Percentiles rank a stretch among this genome's conserved stretches.
phyloP scores from a whole-genome alignment of 23 tunicate species.

The Ascidia mentula region DNA sequence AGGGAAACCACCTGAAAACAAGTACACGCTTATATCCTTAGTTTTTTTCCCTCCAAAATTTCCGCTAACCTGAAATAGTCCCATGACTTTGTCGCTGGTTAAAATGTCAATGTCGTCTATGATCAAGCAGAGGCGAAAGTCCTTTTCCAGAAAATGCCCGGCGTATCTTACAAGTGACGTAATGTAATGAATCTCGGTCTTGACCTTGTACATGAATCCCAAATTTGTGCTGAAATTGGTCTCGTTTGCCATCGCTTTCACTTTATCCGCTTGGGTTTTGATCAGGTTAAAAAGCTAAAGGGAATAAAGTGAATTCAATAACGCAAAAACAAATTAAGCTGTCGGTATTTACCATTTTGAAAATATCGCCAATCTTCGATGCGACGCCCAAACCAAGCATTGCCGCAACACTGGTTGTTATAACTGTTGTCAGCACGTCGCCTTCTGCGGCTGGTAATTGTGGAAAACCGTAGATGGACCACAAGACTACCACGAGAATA shows the following conservation, averaged over 20 bases:
- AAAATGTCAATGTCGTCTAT: slow-evolving; percentile 58
- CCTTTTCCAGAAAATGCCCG: slow-evolving; percentile 26
- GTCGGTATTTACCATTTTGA: slow-evolving; percentile 38
- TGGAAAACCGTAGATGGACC: slow-evolving; percentile 27
- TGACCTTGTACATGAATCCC: slow-evolving; percentile 52
- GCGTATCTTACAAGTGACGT: slow-evolving; percentile 45
- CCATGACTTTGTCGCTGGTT: slow-evolving; percentile 31
- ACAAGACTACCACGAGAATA: neutral
- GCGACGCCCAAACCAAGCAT: slow-evolving; percentile 29
- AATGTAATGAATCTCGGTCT: slow-evolving; percentile 43
- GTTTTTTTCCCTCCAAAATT: neutral
- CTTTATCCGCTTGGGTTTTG: slow-evolving; percentile 33
- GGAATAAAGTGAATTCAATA: neutral
- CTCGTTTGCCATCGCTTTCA: slow-evolving; percentile 8
- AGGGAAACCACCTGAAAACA: slow-evolving; percentile 34
- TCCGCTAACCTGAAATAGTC: slow-evolving; percentile 38
- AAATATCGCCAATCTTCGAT: slow-evolving; percentile 6
- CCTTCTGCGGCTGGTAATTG: neutral
- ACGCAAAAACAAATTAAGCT: neutral
- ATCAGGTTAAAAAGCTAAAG: slow-evolving; percentile 16
- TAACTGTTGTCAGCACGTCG: neutral
- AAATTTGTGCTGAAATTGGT: slow-evolving; percentile 28
- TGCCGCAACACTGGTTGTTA: slow-evolving; percentile 21
- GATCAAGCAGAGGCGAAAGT: slow-evolving; percentile 37
- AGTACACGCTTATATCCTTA: neutral